These are phyloP conservation scores for Trypoxylus dichotomus DNA, from an alignment of 1,140 invertebrate genomes.

Conservation along the genomic window DNA sequence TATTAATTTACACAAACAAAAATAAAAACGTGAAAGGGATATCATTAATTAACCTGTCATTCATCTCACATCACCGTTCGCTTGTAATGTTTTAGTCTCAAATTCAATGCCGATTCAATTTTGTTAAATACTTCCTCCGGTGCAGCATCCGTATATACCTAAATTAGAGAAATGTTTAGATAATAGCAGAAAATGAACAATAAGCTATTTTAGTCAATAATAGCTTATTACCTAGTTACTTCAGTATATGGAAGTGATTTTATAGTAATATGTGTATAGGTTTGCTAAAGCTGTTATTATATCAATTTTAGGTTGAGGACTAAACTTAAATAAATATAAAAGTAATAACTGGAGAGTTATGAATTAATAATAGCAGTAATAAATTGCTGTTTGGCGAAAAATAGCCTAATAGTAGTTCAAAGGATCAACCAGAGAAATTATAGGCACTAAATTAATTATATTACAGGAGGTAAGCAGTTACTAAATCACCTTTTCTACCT, in stretches of 20 bases:
- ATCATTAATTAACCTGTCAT: background rate
- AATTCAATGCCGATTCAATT: constrained; percentile 36
- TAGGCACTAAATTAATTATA: background rate
- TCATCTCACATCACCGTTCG: background rate
- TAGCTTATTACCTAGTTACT: too few relatives aligned
- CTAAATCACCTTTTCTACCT: constrained; percentile 38
- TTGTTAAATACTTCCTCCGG: constrained; percentile 33
- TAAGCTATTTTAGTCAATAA: too few relatives aligned
- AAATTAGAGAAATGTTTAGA: background rate
- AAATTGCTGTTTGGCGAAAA: too few relatives aligned
- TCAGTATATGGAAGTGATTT: too few relatives aligned
- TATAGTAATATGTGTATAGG: too few relatives aligned
- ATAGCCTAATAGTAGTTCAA: too few relatives aligned
- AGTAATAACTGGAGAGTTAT: background rate
- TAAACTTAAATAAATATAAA: too few relatives aligned
- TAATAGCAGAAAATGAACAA: too few relatives aligned
- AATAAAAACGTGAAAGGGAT: background rate
- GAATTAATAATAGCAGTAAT: background rate
- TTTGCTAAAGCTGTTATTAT: too few relatives aligned
- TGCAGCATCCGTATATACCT: constrained; percentile 33
- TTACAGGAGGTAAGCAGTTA: background rate
- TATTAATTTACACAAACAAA: constrained; percentile 13
- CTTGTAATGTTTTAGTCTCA: constrained; percentile 46
- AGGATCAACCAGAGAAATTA: too few relatives aligned
- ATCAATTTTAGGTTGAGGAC: too few relatives aligned